Percentiles rank a stretch among this genome's conserved stretches.
Evolutionary conservation across 1,140 invertebrate species (phyloP).

Genomic region (Drosophila mayri): DNA sequence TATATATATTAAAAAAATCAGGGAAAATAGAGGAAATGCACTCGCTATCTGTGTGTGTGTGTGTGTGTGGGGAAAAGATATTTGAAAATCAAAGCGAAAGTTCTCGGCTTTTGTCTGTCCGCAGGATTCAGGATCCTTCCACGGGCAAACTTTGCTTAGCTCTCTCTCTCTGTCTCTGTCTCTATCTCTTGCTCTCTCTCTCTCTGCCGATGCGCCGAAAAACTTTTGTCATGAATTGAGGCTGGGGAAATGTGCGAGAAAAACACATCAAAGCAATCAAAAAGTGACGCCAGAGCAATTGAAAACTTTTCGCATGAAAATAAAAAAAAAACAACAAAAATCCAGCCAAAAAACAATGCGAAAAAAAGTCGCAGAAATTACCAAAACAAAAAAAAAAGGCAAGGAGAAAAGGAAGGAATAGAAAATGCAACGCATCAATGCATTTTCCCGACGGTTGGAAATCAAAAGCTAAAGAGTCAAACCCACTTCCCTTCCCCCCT

Average conservation of each 20-base stretch:
- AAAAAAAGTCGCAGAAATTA: slow-evolving; percentile 56
- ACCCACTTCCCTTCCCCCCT: background rate
- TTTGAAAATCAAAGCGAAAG: slow-evolving; percentile 83
- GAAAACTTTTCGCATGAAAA: slow-evolving; percentile 81
- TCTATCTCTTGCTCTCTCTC: slow-evolving; percentile 8
- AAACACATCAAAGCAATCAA: slow-evolving; percentile 84
- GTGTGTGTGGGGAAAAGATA: slow-evolving; percentile 36
- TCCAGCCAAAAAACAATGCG: slow-evolving; percentile 25
- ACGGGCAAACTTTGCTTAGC: slow-evolving; percentile 38
- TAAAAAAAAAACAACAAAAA: slow-evolving; percentile 30
- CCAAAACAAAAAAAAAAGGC: slow-evolving; percentile 9
- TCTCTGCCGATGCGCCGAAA: slow-evolving; percentile 53
- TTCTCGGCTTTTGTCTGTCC: slow-evolving; percentile 71
- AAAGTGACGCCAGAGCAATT: slow-evolving; percentile 84
- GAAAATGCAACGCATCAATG: slow-evolving; percentile 77
- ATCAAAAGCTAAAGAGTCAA: slow-evolving; percentile 64
- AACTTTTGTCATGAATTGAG: slow-evolving; percentile 83
- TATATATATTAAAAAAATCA: slow-evolving; percentile 26
- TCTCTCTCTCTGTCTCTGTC: background rate
- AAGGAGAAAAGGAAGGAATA: slow-evolving; percentile 42
- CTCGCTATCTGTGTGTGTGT: slow-evolving; percentile 10
- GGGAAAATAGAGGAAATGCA: slow-evolving; percentile 23
- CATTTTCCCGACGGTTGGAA: slow-evolving; percentile 49
- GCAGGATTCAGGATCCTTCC: slow-evolving; percentile 38
- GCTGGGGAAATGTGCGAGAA: slow-evolving; percentile 81